phyloP scores from a whole-genome alignment of 1,140 invertebrate genomes.

The Homarus americanus region DNA sequence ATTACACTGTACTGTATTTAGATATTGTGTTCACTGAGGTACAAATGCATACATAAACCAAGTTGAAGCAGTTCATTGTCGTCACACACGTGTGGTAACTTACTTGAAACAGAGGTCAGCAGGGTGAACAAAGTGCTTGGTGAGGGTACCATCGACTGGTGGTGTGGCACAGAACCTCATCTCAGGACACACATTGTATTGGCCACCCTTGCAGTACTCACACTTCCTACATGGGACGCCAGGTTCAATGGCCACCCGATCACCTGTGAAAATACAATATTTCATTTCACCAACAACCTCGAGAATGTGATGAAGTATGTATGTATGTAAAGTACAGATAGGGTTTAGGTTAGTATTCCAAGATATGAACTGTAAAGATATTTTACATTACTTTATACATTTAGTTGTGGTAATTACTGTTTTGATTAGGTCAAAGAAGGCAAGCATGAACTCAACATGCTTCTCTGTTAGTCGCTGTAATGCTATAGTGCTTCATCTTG shows the following conservation, averaged over 20 bases:
- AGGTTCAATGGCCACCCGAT: constrained; percentile 95
- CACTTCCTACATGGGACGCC: constrained; percentile 92
- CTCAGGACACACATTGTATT: constrained; percentile 94
- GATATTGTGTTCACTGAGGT: too few species aligned
- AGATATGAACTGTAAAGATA: too few species aligned
- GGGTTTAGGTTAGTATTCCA: too few species aligned
- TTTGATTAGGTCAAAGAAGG: neutral
- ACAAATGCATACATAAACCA: too few species aligned
- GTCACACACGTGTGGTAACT: too few species aligned
- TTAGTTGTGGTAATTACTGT: too few species aligned
- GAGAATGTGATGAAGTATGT: neutral
- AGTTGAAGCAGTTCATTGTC: too few species aligned
- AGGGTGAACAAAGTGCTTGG: constrained; percentile 90
- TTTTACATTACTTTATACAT: too few species aligned
- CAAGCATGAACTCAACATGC: neutral
- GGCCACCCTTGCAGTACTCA: constrained; percentile 89
- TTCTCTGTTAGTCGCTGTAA: neutral
- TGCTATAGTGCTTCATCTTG: neutral
- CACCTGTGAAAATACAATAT: constrained; percentile 80
- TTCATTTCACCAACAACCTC: neutral
- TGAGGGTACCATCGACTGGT: constrained; percentile 90
- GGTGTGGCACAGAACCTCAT: constrained; percentile 95
- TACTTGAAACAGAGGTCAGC: constrained; percentile 95
- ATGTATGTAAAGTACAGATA: too few species aligned
- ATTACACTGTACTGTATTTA: too few species aligned